Base-by-base conservation (phyloP, 2,113 vertebrate species). In the Chloropsis cyanopogon region DNA sequence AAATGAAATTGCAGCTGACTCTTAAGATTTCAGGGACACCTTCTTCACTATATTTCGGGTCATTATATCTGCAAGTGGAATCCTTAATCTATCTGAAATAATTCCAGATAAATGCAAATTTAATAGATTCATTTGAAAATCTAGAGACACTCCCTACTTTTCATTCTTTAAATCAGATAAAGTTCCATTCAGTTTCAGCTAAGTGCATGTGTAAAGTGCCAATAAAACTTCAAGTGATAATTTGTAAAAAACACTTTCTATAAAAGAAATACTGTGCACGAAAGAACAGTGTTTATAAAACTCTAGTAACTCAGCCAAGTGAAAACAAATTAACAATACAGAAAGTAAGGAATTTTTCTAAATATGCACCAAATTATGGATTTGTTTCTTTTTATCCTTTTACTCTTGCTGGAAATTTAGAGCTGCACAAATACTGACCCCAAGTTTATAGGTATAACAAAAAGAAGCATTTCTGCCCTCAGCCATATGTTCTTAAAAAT, bases 201-300 rank as follows among this genome's bases (percentile, higher is more conserved):
- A 31, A 83, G 29, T 59, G 64, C 26, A 9, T 64, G 37, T 52
- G 22, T 84, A 49, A 22, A 33, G 41, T 75, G 64, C 44, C 76
- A 92, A 68, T 73, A 83, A 81, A 93, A 83, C 22, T 64, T 83
- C 50, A 61, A 90, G 87, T 16, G 71, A 76, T 57, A 95, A 92
- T 65, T 79, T 87, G n/a, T 91, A 92, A 93, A 93, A 93, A 60
- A 15, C 22, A n/a, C 44, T 93, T 82, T 84, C 68, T 83, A 33
- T 63, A 80, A 81, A 70, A 91, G 37, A 77, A 83, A 72, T 42
- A 41, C 20, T 72, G 15, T 59, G 33, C 35, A 75, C 71, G 52
- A 93, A 93, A 81, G 57, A 92, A 71, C 5, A 4, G 25, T 73
- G 31, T 84, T 96, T 86, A 71, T 86, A 60, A 89, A 92, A 82